Evolutionary conservation across 1,140 invertebrate species (phyloP).

Genomic region (Saccostrea cuccullata): DNA sequence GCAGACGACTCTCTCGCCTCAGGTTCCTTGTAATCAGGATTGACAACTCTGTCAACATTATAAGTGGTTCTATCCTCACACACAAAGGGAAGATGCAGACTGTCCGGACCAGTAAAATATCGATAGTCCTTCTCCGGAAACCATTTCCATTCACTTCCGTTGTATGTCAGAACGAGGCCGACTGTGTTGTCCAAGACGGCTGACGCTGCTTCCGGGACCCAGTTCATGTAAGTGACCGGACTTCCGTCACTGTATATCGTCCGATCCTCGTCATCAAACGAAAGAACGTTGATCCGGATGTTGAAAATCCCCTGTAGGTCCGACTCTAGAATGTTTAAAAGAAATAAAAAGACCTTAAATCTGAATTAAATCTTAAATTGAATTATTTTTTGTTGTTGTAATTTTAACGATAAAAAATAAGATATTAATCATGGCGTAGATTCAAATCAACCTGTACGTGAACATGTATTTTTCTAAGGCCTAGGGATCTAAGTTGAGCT

Average conservation of each 20-base stretch:
- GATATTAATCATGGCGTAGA: too few species aligned
- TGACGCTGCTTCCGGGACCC: neutral
- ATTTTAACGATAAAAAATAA: too few species aligned
- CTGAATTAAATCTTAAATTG: neutral
- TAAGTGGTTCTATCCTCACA: constrained; percentile 8
- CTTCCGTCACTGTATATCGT: neutral
- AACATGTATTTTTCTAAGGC: too few species aligned
- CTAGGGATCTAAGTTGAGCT: too few species aligned
- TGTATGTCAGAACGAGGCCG: constrained; percentile 6
- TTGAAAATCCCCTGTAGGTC: constrained; percentile 4
- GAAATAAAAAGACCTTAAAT: neutral
- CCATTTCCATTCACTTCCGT: constrained; percentile 15
- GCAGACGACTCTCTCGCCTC: neutral
- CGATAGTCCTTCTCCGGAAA: constrained; percentile 23
- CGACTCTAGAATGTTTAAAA: neutral
- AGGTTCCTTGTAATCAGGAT: neutral
- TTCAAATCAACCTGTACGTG: too few species aligned
- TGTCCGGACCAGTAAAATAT: neutral
- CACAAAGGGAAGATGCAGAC: neutral
- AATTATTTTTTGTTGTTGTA: too few species aligned
- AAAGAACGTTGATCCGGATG: neutral
- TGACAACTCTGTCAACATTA: neutral
- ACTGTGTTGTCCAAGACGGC: neutral
- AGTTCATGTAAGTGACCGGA: too few species aligned
- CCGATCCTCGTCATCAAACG: neutral